These are phyloP conservation scores for Palythoa grandis DNA, from an alignment of 92 coral and sea anemone species.

Conservation along the genomic window DNA sequence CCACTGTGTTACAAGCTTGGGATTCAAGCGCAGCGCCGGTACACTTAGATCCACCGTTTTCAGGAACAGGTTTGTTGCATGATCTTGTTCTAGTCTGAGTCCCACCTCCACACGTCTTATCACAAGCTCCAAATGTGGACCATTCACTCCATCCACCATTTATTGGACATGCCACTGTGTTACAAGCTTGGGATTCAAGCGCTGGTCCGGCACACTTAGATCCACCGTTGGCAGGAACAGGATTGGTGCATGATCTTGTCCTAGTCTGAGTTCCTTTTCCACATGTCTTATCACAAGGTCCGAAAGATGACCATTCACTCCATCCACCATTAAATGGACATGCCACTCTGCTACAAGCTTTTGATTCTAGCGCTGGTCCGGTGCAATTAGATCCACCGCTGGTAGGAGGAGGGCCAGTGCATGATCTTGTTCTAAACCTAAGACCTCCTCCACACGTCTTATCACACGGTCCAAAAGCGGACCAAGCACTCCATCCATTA, in stretches of 20 bases:
- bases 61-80: constrained; percentile 45
- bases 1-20: constrained; percentile 11
- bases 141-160: constrained; percentile 46
- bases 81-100: constrained; percentile 16
- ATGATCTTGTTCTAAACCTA: constrained; percentile 29
- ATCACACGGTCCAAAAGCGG: constrained; percentile 21
- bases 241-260: constrained; percentile 61
- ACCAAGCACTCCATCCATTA: constrained; percentile 51
- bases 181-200: constrained; percentile 53
- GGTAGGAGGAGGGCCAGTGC: constrained; percentile 45
- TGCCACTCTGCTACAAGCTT: constrained; percentile 11
- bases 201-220: constrained; percentile 40
- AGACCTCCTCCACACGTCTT: constrained; percentile 42
- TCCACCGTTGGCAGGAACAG: constrained; percentile 55
- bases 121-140: constrained; percentile 21
- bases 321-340: constrained; percentile 63
- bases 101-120: constrained; percentile 48
- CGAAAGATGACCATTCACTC: constrained; percentile 61
- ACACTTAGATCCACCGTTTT: constrained; percentile 48
- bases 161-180: constrained; percentile 52
- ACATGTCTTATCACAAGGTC: constrained; percentile 47
- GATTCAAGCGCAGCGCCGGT: constrained; percentile 16
- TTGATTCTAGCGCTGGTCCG: constrained; percentile 27
- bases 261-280: constrained; percentile 57
- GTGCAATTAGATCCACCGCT: constrained; percentile 39